phyloP scores from a whole-genome alignment of 2,113 vertebrate species.

The Phylloscopus trochilus region DNA sequence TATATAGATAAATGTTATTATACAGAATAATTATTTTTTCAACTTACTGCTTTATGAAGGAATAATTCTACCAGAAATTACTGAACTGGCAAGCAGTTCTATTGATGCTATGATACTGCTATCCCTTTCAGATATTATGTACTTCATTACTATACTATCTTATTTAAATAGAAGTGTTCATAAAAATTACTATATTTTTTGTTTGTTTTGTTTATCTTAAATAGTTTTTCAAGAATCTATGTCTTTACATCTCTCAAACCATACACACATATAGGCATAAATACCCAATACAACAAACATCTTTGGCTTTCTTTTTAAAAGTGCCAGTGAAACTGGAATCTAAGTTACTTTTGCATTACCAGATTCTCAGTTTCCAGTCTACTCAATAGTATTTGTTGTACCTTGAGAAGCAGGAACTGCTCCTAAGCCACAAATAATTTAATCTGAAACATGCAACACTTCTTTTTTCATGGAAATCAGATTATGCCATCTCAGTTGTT shows the following conservation, averaged over 20 bases:
- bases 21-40: not conserved
- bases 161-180: not conserved
- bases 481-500: not conserved
- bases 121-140: not conserved
- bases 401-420: not conserved
- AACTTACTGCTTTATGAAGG: not conserved
- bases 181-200: rapidly evolving
- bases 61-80: not conserved
- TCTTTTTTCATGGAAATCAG: not conserved
- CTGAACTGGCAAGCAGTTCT: not conserved
- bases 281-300: not conserved
- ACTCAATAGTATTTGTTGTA: not conserved
- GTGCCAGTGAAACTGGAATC: not conserved
- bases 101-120: not conserved
- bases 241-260: not conserved
- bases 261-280: not conserved
- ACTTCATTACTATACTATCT: not conserved
- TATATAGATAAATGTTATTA: not conserved
- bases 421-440: not conserved
- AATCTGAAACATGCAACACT: not conserved
- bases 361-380: not conserved
- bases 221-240: not conserved
- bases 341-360: not conserved
- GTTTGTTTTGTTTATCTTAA: not conserved
- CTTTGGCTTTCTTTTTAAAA: not conserved